Percentiles rank a stretch among this genome's conserved stretches.
Conservation (phyloP, 2,888 invertebrate species). For the Schrankia costaestrigalis region DNA sequence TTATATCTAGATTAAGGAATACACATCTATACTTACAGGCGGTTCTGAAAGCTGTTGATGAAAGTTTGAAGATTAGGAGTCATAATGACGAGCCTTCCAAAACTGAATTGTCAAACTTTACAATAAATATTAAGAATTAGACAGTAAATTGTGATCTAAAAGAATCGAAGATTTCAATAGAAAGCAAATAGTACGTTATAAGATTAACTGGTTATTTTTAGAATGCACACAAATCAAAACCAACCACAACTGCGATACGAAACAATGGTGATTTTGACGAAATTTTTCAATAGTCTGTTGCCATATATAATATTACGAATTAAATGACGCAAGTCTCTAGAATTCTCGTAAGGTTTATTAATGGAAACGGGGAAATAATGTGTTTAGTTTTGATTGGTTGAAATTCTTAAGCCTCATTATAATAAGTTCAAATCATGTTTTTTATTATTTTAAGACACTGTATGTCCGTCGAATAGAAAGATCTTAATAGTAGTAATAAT, state of each 20-base stretch:
- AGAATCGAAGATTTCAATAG: too few species aligned
- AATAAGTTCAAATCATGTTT: too few species aligned
- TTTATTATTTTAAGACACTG: too few species aligned
- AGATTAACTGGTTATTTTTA: background rate
- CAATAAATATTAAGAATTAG: background rate
- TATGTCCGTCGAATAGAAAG: too few species aligned
- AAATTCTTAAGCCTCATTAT: too few species aligned
- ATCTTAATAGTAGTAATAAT: too few species aligned
- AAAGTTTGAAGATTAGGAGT: constrained; percentile 82
- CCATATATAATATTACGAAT: background rate
- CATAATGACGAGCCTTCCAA: constrained; percentile 61
- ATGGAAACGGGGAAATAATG: background rate
- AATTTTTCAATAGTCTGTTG: constrained; percentile 5
- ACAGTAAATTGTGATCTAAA: too few species aligned
- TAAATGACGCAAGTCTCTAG: background rate
- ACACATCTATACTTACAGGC: constrained; percentile 81
- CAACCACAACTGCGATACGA: constrained; percentile 12
- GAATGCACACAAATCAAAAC: constrained; percentile 1
- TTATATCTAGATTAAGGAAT: background rate
- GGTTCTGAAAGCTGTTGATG: constrained; percentile 85
- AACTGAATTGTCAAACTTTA: constrained; percentile 4
- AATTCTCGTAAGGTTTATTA: too few species aligned
- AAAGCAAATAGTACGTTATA: background rate
- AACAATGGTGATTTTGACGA: constrained; percentile 31
- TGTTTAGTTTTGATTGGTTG: background rate